A percentile compares a stretch with the other conserved stretches of the same genome.
Conservation (phyloP, 2,113 vertebrate species). For the Aegotheles bennettii region DNA sequence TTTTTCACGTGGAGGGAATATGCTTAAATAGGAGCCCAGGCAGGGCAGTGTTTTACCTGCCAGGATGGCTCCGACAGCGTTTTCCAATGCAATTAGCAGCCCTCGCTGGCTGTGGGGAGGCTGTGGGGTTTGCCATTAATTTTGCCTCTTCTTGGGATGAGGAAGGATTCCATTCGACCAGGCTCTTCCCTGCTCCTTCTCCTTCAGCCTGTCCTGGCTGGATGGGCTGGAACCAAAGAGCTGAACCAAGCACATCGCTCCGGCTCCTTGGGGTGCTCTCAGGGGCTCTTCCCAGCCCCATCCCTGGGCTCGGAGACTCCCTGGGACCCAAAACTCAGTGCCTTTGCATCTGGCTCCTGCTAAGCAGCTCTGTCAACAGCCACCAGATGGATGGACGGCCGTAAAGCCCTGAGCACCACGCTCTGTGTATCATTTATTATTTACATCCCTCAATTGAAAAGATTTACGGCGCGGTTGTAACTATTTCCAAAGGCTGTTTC, state of each 20-base stretch:
- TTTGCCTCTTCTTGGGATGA: neutral
- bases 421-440: slow-evolving; percentile 22
- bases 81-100: fast-evolving
- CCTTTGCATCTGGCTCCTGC: neutral
- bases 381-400: neutral
- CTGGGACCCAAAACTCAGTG: neutral
- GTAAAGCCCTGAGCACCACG: neutral
- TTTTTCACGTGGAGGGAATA: fast-evolving
- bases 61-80: neutral
- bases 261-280: neutral
- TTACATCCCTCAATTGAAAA: slow-evolving; percentile 11
- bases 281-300: neutral
- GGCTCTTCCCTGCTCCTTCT: neutral
- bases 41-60: fast-evolving
- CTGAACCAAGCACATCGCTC: fast-evolving
- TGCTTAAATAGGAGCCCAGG: fast-evolving
- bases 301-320: fast-evolving
- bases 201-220: neutral
- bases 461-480: slow-evolving; percentile 30
- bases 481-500: slow-evolving; percentile 9
- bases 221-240: neutral
- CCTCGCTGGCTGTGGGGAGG: fast-evolving
- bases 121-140: fast-evolving
- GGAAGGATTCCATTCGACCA: neutral
- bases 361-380: neutral